Evolutionary conservation across 2,888 invertebrate genomes (phyloP), one percentile per base, ranked within the genome.

Genomic region (Hyposoter dolosus): DNA sequence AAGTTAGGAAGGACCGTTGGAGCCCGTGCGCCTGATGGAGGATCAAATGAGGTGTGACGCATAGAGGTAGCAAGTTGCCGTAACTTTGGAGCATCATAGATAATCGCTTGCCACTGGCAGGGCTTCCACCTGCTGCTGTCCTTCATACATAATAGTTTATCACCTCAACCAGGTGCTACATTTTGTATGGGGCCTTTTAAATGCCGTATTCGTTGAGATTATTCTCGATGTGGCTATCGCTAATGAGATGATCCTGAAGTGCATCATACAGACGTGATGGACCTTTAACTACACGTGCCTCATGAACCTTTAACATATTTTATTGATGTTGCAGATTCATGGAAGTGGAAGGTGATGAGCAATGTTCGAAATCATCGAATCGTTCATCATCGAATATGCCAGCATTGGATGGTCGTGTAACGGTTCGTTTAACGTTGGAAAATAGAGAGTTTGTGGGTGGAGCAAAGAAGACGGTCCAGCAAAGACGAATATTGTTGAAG

Each of bases 31-130:
- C 65, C 60, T 63, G 81, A 83, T 86, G 74, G 74, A 81, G 74
- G 83, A 74, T 74, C 83, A 86, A 86, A 83, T 81, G 83, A 86
- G 83, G 83, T 81, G 86, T 86, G 78, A 86, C 81, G 45, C 50
- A 40, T 68, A 45, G 77, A 78, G 77, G 77, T 68, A 72, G 45
- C 40, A 82, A 83, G 86, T 81, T 81, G 77, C 63, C 17, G 72
- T 63, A 78, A 83, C 83, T 86, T 83, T 23, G 63, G 15, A 40
- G 35, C 68, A 66, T 83, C 68, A 69, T 74, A 19, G 72, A 83
- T 74, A 82, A 71, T 63, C 50, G 68, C 56, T 78, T 60, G 76
- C 50, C 65, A 32, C 47, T 12, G 7, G 60, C 23, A 43, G 76
- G 65, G 17, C 32, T 60, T 19, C 12, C 56, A 45, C 9, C 68